Evolutionary conservation across 2,888 invertebrate species (phyloP), one percentile per base, ranked within the genome.

Genomic region (Tipula lateralis): DNA sequence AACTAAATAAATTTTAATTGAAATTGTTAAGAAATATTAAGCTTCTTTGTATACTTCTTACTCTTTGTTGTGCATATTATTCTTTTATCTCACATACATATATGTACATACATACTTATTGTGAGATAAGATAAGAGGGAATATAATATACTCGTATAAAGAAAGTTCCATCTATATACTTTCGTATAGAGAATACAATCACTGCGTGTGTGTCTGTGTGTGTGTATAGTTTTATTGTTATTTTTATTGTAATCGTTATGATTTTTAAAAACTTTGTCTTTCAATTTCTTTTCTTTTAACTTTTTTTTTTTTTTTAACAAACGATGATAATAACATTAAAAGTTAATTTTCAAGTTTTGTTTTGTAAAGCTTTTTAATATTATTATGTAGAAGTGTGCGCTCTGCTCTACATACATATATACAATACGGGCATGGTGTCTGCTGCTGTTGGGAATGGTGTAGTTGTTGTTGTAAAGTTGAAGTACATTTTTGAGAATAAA

Each of bases 261-360:
- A 66, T 66, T 66, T 66, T 66, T 24, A 19, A 66, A 24, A 66
- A 66, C 24, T 66, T 66, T 24, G 44, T 44, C 44, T 66, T 66
- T 66, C 9, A 66, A 7, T 66, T 66, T n/a, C n/a, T n/a, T n/a
- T n/a, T n/a, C n/a, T 16, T 6, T 50, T 50, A 50, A 16, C 16
- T 50, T 44, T 9, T 9, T 50, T 50, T 50, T 66, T 2, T 19
- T 66, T 7, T 24, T 24, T 2, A 24, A 66, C 24, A 24, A 24
- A 66, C 24, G 66, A 66, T 66, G 66, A 66, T 66, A 66, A 66
- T 66, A 66, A 66, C 66, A 66, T 66, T 24, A 66, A 66, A 66
- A 66, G 66, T 19, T 66, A 66, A 24, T 66, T 24, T n/a, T 7
- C 1, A 24, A 66, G 24, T 66, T 66, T 24, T 24, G 66, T 19